Conservation (phyloP, 2,113 vertebrate species). For the Sander vitreus region DNA sequence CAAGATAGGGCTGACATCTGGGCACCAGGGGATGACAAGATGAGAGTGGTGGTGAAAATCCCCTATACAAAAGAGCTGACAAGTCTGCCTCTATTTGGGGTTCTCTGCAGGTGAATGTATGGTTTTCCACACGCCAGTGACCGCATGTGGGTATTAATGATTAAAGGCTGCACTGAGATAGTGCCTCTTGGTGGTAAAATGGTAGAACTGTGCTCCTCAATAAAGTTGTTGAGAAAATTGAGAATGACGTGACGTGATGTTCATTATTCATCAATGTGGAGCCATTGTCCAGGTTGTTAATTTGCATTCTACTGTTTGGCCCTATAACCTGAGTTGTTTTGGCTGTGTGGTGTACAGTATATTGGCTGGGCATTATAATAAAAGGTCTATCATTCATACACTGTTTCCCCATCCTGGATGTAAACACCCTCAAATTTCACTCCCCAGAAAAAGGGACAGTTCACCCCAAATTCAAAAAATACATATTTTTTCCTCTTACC, state of each 20-base stretch:
- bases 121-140: background rate
- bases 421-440: background rate
- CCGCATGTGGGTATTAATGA: constrained; percentile 33
- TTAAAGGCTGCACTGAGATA: constrained; percentile 3
- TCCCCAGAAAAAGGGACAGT: too few species aligned
- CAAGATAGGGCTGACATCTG: constrained; percentile 43
- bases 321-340: background rate
- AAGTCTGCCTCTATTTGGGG: constrained; percentile 14
- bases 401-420: background rate
- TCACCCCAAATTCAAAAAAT: too few species aligned
- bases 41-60: constrained; percentile 47
- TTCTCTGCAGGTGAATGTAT: constrained; percentile 40
- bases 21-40: constrained; percentile 40
- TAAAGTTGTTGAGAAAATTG: constrained; percentile 18
- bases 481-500: too few species aligned
- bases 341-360: background rate
- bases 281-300: background rate
- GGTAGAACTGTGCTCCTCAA: background rate
- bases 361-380: background rate
- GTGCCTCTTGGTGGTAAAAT: constrained; percentile 4
- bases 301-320: background rate
- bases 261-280: constrained; percentile 1
- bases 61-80: constrained; percentile 33
- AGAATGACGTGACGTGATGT: background rate
- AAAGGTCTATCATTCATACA: background rate